A percentile compares a stretch with the other conserved stretches of the same genome.
These are phyloP conservation scores for Acleris sparsana DNA, from an alignment of 2,888 invertebrate species.

Conservation along the genomic window DNA sequence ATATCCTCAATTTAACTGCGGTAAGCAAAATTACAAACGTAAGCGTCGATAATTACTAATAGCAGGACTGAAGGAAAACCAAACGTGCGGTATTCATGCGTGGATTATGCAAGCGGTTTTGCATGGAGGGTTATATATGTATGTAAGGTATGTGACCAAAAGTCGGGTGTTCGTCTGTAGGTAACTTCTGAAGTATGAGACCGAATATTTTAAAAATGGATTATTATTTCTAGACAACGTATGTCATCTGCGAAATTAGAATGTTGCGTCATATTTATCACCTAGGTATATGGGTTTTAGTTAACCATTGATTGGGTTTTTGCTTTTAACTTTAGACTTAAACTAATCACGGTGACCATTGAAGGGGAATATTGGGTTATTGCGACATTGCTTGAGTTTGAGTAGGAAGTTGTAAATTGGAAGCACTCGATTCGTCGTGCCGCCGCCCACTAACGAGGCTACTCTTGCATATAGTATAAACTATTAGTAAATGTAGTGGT, in stretches of 20 bases:
- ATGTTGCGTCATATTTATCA: not conserved
- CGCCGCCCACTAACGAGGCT: slow-evolving; percentile 14
- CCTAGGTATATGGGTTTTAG: too few relatives aligned
- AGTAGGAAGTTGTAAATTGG: slow-evolving; percentile 15
- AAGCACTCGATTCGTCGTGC: slow-evolving; percentile 7
- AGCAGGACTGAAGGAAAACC: not conserved
- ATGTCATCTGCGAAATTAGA: too few relatives aligned
- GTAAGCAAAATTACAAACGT: too few relatives aligned
- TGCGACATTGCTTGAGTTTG: slow-evolving; percentile 5
- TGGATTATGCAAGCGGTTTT: too few relatives aligned
- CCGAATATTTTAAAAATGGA: too few relatives aligned
- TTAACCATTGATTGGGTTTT: too few relatives aligned
- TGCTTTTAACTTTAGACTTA: not conserved
- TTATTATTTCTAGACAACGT: too few relatives aligned
- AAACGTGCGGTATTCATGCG: not conserved
- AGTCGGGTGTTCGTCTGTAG: too few relatives aligned
- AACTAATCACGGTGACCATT: slow-evolving; percentile 14
- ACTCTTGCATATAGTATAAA: not conserved
- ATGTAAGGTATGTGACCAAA: too few relatives aligned
- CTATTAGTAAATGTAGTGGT: not conserved
- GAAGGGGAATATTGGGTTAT: slow-evolving; percentile 1
- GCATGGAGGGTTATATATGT: too few relatives aligned
- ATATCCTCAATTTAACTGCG: too few relatives aligned
- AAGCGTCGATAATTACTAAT: not conserved
- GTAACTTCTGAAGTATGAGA: too few relatives aligned